phyloP scores from a whole-genome alignment of 2,113 vertebrate species.

The Gambusia holbrooki region DNA sequence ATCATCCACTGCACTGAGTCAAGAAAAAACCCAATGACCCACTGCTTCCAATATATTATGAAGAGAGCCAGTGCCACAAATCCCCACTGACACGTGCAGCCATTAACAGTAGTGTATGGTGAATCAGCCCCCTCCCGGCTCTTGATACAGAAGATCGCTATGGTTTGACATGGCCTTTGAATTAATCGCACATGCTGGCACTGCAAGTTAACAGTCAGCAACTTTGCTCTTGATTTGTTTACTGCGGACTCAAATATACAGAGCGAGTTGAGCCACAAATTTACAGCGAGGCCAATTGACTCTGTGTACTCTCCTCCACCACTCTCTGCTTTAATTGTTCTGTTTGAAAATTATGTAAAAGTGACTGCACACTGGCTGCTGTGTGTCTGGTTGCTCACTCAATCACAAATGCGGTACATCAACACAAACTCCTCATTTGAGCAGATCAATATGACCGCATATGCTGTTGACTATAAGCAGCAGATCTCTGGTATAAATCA shows the following conservation, averaged over 20 bases:
- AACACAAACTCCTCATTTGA: slow-evolving; percentile 3
- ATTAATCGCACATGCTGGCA: slow-evolving; percentile 75
- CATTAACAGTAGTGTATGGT: slow-evolving; percentile 69
- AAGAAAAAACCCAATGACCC: slow-evolving; percentile 70
- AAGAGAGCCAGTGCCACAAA: slow-evolving; percentile 63
- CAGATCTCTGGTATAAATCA: slow-evolving; percentile 46
- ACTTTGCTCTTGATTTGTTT: slow-evolving; percentile 78
- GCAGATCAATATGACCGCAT: slow-evolving; percentile 24
- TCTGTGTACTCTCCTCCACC: slow-evolving; percentile 27
- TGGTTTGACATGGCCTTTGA: slow-evolving; percentile 69
- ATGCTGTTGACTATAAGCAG: slow-evolving; percentile 1
- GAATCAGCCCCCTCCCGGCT: slow-evolving; percentile 52
- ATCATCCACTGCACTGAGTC: slow-evolving; percentile 42
- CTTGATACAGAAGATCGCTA: slow-evolving; percentile 64
- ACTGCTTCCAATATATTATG: slow-evolving; percentile 66
- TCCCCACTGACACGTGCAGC: slow-evolving; percentile 65
- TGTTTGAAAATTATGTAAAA: slow-evolving; percentile 49
- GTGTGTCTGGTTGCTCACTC: slow-evolving; percentile 8
- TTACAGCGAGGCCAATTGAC: slow-evolving; percentile 26
- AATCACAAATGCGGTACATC: slow-evolving; percentile 11
- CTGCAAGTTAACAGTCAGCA: slow-evolving; percentile 77
- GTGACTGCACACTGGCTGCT: slow-evolving; percentile 22
- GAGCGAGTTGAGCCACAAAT: slow-evolving; percentile 67
- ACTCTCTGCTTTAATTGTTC: slow-evolving; percentile 56
- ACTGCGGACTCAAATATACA: slow-evolving; percentile 59